phyloP scores from a whole-genome alignment of 2,113 vertebrate genomes.

The Cololabis saira region DNA sequence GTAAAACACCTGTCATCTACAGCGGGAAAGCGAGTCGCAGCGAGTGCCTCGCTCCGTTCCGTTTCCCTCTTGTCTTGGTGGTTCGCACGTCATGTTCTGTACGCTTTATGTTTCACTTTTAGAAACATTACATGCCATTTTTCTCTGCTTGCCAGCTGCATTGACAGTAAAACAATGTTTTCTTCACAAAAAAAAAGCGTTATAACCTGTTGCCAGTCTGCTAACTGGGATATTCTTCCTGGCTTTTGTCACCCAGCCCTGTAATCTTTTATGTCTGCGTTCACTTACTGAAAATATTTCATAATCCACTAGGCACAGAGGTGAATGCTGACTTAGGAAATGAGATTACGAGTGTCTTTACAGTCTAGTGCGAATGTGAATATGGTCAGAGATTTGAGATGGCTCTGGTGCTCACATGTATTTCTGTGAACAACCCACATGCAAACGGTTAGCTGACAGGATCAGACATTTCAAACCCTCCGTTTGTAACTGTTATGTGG shows the following conservation, averaged over 20 bases:
- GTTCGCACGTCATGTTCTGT: slow-evolving; percentile 38
- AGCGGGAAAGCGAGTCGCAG: slow-evolving; percentile 50
- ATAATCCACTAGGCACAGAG: slow-evolving; percentile 8
- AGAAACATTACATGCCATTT: slow-evolving; percentile 52
- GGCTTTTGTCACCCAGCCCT: slow-evolving; percentile 29
- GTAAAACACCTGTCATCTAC: slow-evolving; percentile 67
- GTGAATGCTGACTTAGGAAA: slow-evolving; percentile 19
- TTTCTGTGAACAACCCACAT: slow-evolving; percentile 4
- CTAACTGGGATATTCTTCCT: slow-evolving; percentile 14
- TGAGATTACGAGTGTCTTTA: slow-evolving; percentile 26
- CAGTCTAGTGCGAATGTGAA: slow-evolving; percentile 1
- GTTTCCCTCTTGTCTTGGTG: slow-evolving; percentile 47
- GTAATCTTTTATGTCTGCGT: slow-evolving; percentile 33
- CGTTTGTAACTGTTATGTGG: no score
- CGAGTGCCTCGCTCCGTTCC: slow-evolving; percentile 35
- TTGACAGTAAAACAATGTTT: slow-evolving; percentile 45
- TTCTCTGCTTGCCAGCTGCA: slow-evolving; percentile 52
- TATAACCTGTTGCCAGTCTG: slow-evolving; percentile 43
- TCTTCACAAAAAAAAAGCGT: slow-evolving; percentile 37
- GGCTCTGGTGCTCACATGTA: slow-evolving; percentile 3
- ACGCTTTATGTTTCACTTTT: slow-evolving; percentile 45
- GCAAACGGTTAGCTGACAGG: slow-evolving; percentile 21
- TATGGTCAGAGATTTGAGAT: slow-evolving; percentile 11
- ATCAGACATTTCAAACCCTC: slow-evolving; percentile 1
- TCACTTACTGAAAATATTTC: slow-evolving; percentile 34